Evolutionary conservation across 2,797 vertebrate species (phyloP).

Genomic region (Miichthys miiuy): DNA sequence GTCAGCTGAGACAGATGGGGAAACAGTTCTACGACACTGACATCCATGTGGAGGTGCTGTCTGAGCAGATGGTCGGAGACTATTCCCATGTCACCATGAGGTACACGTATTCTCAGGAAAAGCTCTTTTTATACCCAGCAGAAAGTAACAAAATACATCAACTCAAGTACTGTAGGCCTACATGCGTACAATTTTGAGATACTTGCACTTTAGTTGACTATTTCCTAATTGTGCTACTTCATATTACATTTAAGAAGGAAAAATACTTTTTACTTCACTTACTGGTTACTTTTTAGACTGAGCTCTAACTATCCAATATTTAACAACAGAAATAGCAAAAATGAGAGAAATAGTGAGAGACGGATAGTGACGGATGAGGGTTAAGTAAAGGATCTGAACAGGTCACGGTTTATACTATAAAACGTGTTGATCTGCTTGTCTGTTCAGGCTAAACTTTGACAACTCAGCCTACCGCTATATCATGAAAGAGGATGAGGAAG

Average conservation of each 20-base stretch:
- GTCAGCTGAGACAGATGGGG: slow-evolving; percentile 86
- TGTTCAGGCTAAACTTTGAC: slow-evolving; percentile 85
- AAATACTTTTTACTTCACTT: too few species aligned
- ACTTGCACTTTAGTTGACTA: neutral
- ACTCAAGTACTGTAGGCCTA: neutral
- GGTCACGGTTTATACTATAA: neutral
- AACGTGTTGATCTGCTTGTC: neutral
- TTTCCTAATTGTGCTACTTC: neutral
- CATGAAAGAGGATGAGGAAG: slow-evolving; percentile 86
- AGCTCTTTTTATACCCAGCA: neutral
- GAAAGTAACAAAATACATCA: neutral
- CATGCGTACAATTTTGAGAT: too few species aligned
- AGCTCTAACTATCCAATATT: neutral
- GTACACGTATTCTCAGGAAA: slow-evolving; percentile 55
- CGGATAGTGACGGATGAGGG: too few species aligned
- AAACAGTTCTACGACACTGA: slow-evolving; percentile 87
- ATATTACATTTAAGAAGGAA: neutral
- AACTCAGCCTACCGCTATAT: slow-evolving; percentile 87
- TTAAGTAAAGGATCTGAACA: neutral
- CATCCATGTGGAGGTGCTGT: slow-evolving; percentile 87
- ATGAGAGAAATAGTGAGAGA: too few species aligned
- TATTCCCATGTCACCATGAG: slow-evolving; percentile 88
- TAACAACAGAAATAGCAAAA: neutral
- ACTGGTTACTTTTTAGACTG: neutral
- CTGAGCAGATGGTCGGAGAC: slow-evolving; percentile 86